Base-by-base conservation (phyloP, 2,113 vertebrate species). In the Pavo muticus region DNA sequence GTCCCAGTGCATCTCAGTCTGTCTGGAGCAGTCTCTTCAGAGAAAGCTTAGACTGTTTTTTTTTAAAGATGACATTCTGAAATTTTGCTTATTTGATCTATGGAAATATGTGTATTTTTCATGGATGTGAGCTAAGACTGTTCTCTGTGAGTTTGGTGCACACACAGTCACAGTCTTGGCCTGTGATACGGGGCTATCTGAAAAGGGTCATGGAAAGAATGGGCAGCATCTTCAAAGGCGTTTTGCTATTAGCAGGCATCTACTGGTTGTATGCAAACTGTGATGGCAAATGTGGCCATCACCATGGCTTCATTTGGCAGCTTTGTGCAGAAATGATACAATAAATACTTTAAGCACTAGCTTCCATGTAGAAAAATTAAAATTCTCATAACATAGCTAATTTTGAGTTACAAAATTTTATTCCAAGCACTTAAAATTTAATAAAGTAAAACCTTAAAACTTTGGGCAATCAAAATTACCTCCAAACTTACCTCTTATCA, bases 1-100 rank as follows among this genome's bases (percentile, higher is more conserved):
- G 61, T 60, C 18, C 40, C 0, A 8, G 0, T 7, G 30, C 61
- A 19, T 80, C 37, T 82, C 0, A 0, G 3, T 67, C 45, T 78
- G 74, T 56, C 65, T 68, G 32, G 37, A 81, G 40, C 11, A 77
- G 14, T 47, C 18, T 29, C 44, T 87, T 47, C 21, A 60, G 45
- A 71, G 21, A 35, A 72, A 8, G 9, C 24, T 67, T 39, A 39
- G 32, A 7, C 27, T 40, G 5, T 63, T 27, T 23, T 67, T 54
- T 30, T 29, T 35, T 37, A 14, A 21, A 47, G 19, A 15, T 57
- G 47, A 50, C 87, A 50, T 60, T 78, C 13, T 59, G 30, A 12
- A 73, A 4, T 61, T 61, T 14, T 37, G 65, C 45, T 63, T 14
- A 59, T 11, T 52, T 61, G 37, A 18, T 32, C 39, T 85, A 35